Percentiles rank a stretch among this genome's conserved stretches.
Conservation (phyloP, 2,888 invertebrate species). For the Drosophila siamana region DNA sequence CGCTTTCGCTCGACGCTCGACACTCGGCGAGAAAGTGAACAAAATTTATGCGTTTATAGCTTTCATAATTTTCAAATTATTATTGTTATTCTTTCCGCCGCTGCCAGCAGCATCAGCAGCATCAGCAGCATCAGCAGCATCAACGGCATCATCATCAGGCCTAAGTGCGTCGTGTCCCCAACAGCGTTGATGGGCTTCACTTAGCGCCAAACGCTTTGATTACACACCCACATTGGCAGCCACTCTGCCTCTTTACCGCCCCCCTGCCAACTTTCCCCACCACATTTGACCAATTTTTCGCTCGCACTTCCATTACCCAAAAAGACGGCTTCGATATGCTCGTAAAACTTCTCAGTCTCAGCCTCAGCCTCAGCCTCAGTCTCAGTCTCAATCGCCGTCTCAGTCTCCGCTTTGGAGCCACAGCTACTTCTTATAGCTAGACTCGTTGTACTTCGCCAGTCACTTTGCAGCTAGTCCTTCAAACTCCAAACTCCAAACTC, state of each 20-base stretch:
- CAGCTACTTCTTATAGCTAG: not conserved
- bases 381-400: not conserved
- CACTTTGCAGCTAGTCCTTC: not conserved
- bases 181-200: slow-evolving; percentile 45
- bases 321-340: slow-evolving; percentile 4
- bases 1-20: slow-evolving; percentile 16
- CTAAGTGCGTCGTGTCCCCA: slow-evolving; percentile 64
- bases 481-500: slow-evolving; percentile 10
- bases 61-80: slow-evolving; percentile 79
- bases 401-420: not conserved
- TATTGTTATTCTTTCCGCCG: slow-evolving; percentile 73
- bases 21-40: slow-evolving; percentile 39
- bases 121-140: slow-evolving; percentile 55
- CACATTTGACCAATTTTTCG: slow-evolving; percentile 52
- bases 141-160: slow-evolving; percentile 54
- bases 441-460: too few relatives aligned
- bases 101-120: slow-evolving; percentile 47
- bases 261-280: not conserved
- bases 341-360: slow-evolving; percentile 34
- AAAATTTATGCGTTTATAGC: slow-evolving; percentile 79
- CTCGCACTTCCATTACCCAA: slow-evolving; percentile 10
- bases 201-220: slow-evolving; percentile 47
- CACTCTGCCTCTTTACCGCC: too few relatives aligned
- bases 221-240: slow-evolving; percentile 21
- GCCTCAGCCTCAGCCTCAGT: too few relatives aligned